A percentile compares a stretch with the other conserved stretches of the same genome.
Evolutionary conservation across 2,113 vertebrate species (phyloP).

Genomic region (Lophius piscatorius): DNA sequence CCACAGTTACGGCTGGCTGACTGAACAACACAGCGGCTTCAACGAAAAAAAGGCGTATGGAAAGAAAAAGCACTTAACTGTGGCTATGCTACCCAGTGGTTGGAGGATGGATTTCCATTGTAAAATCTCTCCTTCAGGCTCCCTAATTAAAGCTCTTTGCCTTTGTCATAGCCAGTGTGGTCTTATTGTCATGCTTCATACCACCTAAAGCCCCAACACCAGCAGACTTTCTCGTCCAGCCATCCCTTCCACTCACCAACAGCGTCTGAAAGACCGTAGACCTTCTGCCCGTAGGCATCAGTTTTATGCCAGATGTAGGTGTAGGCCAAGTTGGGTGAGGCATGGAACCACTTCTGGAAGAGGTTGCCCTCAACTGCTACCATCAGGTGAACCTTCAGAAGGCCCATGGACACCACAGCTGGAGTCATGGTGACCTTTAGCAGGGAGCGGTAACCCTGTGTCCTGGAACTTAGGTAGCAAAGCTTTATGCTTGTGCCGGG

Average conservation of each 20-base stretch:
- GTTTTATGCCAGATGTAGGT: conserved; percentile 99
- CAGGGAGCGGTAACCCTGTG: conserved; percentile 92
- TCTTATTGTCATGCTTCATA: conserved; percentile 47
- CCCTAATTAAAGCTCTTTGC: conserved; percentile 62
- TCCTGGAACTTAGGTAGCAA: conserved; percentile 94
- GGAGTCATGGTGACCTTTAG: conserved; percentile 98
- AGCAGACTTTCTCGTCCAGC: conserved; percentile 1
- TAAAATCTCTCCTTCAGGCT: conserved; percentile 62
- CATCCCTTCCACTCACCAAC: conserved; percentile 86
- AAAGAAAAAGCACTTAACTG: conserved; percentile 55
- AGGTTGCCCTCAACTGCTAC: conserved; percentile 97
- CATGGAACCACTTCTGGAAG: conserved; percentile 97
- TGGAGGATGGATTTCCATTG: conserved; percentile 45
- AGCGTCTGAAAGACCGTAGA: conserved; percentile 94
- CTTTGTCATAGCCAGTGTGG: conserved; percentile 47
- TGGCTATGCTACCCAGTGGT: conserved; percentile 41
- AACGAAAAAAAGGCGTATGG: conserved; percentile 66
- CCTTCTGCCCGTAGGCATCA: conserved; percentile 94
- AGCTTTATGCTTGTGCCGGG: conserved; percentile 91
- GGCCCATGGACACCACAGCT: conserved; percentile 91
- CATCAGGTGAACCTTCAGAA: conserved; percentile 97
- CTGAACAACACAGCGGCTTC: conserved; percentile 58
- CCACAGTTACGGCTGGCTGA: conserved; percentile 67
- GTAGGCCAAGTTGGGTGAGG: conserved; percentile 95
- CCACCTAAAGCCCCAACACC: conserved; percentile 6